Base-by-base conservation (phyloP, 2,113 vertebrate species). In the Fulmarus glacialis region DNA sequence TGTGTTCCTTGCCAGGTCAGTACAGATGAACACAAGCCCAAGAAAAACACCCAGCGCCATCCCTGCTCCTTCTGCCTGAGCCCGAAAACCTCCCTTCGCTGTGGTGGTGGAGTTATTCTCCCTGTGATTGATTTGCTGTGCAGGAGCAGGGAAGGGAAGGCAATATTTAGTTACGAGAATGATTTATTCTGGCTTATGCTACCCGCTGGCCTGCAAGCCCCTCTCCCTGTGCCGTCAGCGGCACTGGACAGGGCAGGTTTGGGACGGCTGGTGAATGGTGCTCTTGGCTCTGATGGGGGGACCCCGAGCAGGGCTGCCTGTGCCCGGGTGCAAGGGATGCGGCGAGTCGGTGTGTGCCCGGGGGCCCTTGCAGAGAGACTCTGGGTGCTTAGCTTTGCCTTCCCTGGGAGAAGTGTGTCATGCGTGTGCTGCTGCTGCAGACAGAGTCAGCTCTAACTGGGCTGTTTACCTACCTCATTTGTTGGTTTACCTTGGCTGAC, bases 91-190 rank as follows among this genome's bases (percentile, higher is more conserved):
- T 67, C 70, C 50, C 70, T 32, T 85, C 15, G 1, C 34, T 0
- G 0, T 10, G 53, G 7, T 9, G 73, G n/a, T 82, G 82, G 18
- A 59, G 11, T 88, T n/a, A 1, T 15, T 52, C 21, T 36, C 36
- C 72, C 82, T 53, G 71, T 40, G 68, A 18, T 10, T 7, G 26
- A 79, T 68, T 79, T 36, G 62, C 36, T 13, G 32, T 15, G 20
- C 14, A 11, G 48, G 53, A 62, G 55, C 4, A 23, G 40, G 66
- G 24, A 48, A 42, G 38, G 21, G 27, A 40, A 38, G 21, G 80
- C n/a, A 77, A 74, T 92, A 78, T 94, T 89, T 91, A 85, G 81
- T 72, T 34, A 68, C 30, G 47, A 71, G 90, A 82, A 88, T 62
- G 71, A 95, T 93, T 87, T 89, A 42, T 91, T 89, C 83, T 34